These are phyloP conservation scores for Bellardia pandia DNA, from an alignment of 2,888 invertebrate genomes.

Conservation along the genomic window DNA sequence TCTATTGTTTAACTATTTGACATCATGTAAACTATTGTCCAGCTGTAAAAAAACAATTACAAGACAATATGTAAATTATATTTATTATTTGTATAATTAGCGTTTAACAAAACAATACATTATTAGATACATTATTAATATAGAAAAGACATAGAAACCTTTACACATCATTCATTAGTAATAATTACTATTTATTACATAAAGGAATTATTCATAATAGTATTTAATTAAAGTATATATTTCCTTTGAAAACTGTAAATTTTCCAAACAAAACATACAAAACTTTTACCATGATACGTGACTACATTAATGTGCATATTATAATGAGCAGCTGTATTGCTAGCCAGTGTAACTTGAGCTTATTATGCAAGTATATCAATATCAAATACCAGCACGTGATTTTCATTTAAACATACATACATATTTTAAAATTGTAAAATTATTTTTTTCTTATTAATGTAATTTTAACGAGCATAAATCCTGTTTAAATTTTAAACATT, in stretches of 20 bases:
- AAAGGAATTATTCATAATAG: background rate
- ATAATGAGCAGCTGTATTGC: background rate
- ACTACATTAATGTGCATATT: background rate
- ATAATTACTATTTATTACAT: background rate
- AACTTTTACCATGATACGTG: background rate
- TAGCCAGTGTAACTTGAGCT: constrained; percentile 1
- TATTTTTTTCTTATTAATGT: constrained; percentile 16
- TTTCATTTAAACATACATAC: background rate
- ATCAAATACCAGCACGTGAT: constrained; percentile 9
- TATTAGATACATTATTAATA: background rate
- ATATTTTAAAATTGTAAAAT: constrained; percentile 2
- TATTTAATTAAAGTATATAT: background rate
- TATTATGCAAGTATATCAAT: background rate
- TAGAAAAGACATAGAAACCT: background rate
- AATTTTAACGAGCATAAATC: constrained; percentile 37
- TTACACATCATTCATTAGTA: background rate
- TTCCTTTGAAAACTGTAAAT: constrained; percentile 5
- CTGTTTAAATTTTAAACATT: background rate
- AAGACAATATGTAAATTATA: too few relatives aligned
- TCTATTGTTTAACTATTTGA: background rate
- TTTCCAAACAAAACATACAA: background rate
- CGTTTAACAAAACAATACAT: too few relatives aligned
- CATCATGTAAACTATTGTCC: background rate
- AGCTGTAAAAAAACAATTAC: too few relatives aligned
- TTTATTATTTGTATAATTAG: too few relatives aligned